phyloP scores from a whole-genome alignment of 2,113 vertebrate genomes.

The Zosterops hypoxanthus region DNA sequence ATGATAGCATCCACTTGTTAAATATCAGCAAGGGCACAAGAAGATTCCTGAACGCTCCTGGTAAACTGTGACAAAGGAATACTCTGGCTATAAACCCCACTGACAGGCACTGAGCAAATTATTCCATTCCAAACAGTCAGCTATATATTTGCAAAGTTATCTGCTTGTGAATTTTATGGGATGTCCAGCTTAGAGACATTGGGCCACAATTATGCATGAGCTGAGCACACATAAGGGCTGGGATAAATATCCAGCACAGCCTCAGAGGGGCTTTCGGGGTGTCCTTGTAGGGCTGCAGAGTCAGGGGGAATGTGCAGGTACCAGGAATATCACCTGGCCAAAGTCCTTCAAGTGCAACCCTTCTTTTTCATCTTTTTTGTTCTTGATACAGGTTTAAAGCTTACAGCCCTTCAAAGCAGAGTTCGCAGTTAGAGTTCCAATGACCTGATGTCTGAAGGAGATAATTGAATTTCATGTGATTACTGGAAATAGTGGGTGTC shows the following conservation, averaged over 20 bases:
- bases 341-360: neutral
- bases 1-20: neutral
- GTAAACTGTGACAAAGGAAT: neutral
- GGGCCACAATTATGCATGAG: neutral
- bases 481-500: neutral
- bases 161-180: neutral
- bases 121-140: neutral
- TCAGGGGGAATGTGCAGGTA: neutral
- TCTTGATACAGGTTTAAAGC: neutral
- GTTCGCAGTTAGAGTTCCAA: neutral
- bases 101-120: neutral
- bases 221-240: neutral
- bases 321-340: neutral
- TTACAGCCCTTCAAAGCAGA: neutral
- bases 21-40: neutral
- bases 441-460: neutral
- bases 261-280: neutral
- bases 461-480: neutral
- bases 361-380: neutral
- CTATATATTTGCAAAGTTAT: slow-evolving; percentile 17
- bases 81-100: neutral
- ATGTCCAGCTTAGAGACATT: neutral
- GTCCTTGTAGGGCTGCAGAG: neutral
- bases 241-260: neutral
- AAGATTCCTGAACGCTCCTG: neutral